Conservation (phyloP, 2,113 vertebrate species). For the Echinops telfairi region DNA sequence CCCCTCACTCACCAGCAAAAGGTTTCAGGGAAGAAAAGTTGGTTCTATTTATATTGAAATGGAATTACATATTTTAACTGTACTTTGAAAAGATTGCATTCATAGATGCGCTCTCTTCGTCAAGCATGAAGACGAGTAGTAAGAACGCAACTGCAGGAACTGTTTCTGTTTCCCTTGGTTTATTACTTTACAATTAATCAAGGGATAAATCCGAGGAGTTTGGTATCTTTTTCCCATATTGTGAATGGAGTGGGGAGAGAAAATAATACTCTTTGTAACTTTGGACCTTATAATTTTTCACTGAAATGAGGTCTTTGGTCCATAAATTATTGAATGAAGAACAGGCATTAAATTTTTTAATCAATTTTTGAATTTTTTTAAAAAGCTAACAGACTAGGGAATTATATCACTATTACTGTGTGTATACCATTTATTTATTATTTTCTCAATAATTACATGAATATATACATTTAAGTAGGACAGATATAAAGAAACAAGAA, state of each 20-base stretch:
- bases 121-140: slow-evolving; percentile 84
- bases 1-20: slow-evolving; percentile 66
- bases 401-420: slow-evolving; percentile 27
- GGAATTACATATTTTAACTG: slow-evolving; percentile 84
- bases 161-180: slow-evolving; percentile 84
- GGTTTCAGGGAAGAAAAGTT: slow-evolving; percentile 71
- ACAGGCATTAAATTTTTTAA: slow-evolving; percentile 64
- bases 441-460: neutral
- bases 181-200: slow-evolving; percentile 83
- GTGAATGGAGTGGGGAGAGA: slow-evolving; percentile 47
- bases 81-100: slow-evolving; percentile 83
- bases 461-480: slow-evolving; percentile 18
- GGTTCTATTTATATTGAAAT: slow-evolving; percentile 79
- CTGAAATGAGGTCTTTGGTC: slow-evolving; percentile 32
- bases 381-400: slow-evolving; percentile 59
- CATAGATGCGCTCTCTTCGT: slow-evolving; percentile 82
- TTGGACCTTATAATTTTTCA: slow-evolving; percentile 8
- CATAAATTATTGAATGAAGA: slow-evolving; percentile 56
- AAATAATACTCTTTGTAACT: slow-evolving; percentile 24
- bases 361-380: slow-evolving; percentile 70
- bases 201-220: slow-evolving; percentile 79
- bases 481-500: slow-evolving; percentile 11
- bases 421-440: slow-evolving; percentile 44
- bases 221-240: slow-evolving; percentile 67
- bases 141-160: slow-evolving; percentile 77